Percentiles rank a stretch among this genome's conserved stretches.
Conservation (phyloP, 2,797 vertebrate species). For the Sarcophilus harrisii region DNA sequence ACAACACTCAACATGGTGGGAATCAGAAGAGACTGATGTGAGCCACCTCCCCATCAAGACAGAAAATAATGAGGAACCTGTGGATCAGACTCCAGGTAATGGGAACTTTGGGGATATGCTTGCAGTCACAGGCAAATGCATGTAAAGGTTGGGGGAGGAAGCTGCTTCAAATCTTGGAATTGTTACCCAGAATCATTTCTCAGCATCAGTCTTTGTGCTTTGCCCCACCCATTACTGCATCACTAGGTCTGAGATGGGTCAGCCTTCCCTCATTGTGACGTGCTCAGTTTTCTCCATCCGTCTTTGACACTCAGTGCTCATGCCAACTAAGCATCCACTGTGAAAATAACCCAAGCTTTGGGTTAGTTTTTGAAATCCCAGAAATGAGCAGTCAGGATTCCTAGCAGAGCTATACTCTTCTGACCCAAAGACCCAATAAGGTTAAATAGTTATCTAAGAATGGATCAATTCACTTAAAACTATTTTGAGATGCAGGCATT, state of each 20-base stretch:
- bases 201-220: neutral
- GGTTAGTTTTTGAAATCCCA: constrained; percentile 50
- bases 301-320: constrained; percentile 31
- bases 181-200: neutral
- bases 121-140: neutral
- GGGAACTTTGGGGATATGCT: constrained; percentile 7
- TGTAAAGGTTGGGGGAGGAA: constrained; percentile 3
- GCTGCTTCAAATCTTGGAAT: constrained; percentile 35
- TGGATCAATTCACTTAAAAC: neutral
- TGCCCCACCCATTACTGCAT: neutral
- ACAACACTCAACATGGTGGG: neutral
- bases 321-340: constrained; percentile 37
- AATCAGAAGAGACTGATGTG: constrained; percentile 31
- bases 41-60: constrained; percentile 16
- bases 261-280: neutral
- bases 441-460: neutral
- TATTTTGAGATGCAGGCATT: constrained; percentile 17
- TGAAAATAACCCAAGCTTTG: constrained; percentile 1
- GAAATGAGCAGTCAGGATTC: constrained; percentile 53
- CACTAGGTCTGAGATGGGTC: constrained; percentile 16
- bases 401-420: constrained; percentile 1
- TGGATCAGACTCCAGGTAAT: constrained; percentile 37
- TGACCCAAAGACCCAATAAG: constrained; percentile 2
- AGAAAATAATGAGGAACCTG: constrained; percentile 23
- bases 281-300: constrained; percentile 58